A percentile compares a stretch with the other conserved stretches of the same genome.
phyloP scores from a whole-genome alignment of 2,888 invertebrate genomes.

The Blera fallax region DNA sequence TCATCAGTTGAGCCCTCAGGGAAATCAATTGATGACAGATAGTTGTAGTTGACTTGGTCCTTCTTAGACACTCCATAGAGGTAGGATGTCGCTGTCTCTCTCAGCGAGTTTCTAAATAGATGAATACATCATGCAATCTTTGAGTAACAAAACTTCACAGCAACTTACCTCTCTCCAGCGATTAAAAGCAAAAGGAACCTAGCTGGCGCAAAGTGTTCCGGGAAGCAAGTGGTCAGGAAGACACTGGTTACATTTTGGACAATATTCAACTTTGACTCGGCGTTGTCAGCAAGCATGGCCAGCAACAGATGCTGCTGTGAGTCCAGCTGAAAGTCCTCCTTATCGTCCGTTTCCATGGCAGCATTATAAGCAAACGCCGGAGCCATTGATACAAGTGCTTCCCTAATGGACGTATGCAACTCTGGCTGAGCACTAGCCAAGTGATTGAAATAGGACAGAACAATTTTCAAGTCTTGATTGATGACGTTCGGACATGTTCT shows the following conservation, averaged over 20 bases:
- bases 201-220: slow-evolving; percentile 90
- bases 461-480: slow-evolving; percentile 85
- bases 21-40: slow-evolving; percentile 81
- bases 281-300: slow-evolving; percentile 88
- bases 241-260: slow-evolving; percentile 92
- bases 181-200: slow-evolving; percentile 91
- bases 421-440: slow-evolving; percentile 81
- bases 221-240: slow-evolving; percentile 91
- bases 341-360: slow-evolving; percentile 70
- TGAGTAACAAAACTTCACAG: too few species aligned
- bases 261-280: slow-evolving; percentile 89
- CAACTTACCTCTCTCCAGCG: slow-evolving; percentile 89
- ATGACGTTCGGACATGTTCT: slow-evolving; percentile 84
- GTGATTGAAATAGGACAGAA: slow-evolving; percentile 80
- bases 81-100: slow-evolving; percentile 79
- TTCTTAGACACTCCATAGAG: slow-evolving; percentile 88
- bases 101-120: slow-evolving; percentile 78
- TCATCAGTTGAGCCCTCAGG: slow-evolving; percentile 78
- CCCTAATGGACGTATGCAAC: slow-evolving; percentile 86
- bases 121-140: not conserved
- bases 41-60: slow-evolving; percentile 82
- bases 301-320: slow-evolving; percentile 83
- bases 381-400: slow-evolving; percentile 87
- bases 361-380: slow-evolving; percentile 83
- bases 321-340: slow-evolving; percentile 79